Evolutionary conservation across 2,113 vertebrate species (phyloP), one percentile per base, ranked within the genome.

Genomic region (Urocitellus parryii): DNA sequence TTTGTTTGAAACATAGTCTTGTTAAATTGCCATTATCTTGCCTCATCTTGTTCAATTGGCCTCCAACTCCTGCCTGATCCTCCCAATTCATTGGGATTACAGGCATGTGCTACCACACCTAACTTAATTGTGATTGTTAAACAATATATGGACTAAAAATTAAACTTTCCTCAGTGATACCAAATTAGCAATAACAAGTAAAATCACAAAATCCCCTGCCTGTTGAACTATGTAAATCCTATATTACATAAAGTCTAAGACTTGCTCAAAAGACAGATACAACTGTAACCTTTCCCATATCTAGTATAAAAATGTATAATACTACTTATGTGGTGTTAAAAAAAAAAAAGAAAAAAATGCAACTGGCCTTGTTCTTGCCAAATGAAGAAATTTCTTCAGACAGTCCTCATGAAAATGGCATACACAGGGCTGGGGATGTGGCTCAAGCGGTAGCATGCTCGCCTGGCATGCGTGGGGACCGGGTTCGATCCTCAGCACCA

Each of bases 121-220:
- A 20, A 85, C 4, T 94, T 96, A 74, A 37, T 73, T 89, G 16
- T 77, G 63, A 51, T 37, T 91, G 89, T 93, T 32, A 87, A 72
- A 24, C 25, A 88, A 39, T 45, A 48, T 25, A 16, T 91, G 27
- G 4, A 73, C 32, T 89, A 61, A 67, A 77, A 82, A 9, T 45
- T 68, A 65, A 65, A 24, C 17, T 91, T 93, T 79, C 7, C 27
- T 94, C 4, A 53, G 8, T 83, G 58, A 48, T 87, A 70, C 6
- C 7, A 9, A 80, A 58, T 51, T 76, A 79, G 16, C n/a, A 72
- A 56, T 67, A 80, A 90, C 24, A 42, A 51, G 39, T 9, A 12
- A 48, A 87, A 91, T 17, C 32, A 61, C 8, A 85, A 72, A 73
- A 51, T 42, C 34, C 63, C 24, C 39, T 65, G 32, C 20, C 39